Percentiles rank a stretch among this genome's conserved stretches.
Conservation (phyloP, 2,797 vertebrate species). For the Typhlichthys eigenmanni region DNA sequence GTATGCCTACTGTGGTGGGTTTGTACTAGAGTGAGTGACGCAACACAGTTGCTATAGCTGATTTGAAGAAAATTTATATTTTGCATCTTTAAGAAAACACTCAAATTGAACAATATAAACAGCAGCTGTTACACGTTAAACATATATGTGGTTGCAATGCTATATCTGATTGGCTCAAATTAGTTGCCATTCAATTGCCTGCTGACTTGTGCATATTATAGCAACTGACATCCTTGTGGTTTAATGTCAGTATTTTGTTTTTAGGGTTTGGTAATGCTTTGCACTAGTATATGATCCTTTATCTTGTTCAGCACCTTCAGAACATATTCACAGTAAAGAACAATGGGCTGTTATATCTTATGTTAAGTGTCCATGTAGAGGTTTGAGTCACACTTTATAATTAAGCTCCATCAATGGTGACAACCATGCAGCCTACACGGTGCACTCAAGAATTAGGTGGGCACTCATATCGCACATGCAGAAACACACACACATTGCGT, state of each 20-base stretch:
- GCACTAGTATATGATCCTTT: no score
- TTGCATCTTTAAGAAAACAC: background rate
- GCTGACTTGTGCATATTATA: no score
- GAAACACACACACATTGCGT: conserved; percentile 1
- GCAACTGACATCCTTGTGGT: no score
- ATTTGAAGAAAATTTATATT: background rate
- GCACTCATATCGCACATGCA: conserved; percentile 30
- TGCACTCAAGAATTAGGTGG: conserved; percentile 41
- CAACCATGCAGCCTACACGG: conserved; percentile 47
- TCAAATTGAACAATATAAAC: no score
- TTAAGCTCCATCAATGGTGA: conserved; percentile 48
- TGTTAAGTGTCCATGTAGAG: conserved; percentile 1
- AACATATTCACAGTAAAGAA: conserved; percentile 18
- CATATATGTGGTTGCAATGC: no score
- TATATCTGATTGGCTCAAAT: no score
- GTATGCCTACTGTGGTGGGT: no score
- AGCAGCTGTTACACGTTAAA: no score
- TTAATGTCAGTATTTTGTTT: no score
- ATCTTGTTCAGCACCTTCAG: conserved; percentile 10
- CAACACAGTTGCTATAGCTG: background rate
- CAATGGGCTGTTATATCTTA: conserved; percentile 10
- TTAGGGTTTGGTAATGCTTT: no score
- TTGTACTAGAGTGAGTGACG: no score
- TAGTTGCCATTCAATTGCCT: no score
- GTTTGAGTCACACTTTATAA: conserved; percentile 49